Conservation (phyloP, 2,113 vertebrate species). For the Tyrannus savana region DNA sequence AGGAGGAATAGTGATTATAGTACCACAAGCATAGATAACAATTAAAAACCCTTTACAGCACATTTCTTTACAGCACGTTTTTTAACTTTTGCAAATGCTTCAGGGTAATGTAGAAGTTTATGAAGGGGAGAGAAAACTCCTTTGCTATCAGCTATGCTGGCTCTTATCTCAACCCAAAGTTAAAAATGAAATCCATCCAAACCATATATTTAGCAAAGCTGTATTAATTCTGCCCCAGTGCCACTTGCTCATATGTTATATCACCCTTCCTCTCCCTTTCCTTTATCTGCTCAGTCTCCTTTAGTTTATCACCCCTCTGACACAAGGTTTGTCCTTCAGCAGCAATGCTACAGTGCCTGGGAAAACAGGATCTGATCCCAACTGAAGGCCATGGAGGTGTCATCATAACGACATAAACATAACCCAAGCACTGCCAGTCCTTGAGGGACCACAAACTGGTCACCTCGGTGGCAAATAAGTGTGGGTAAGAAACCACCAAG, state of each 20-base stretch:
- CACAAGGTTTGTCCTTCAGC: background rate
- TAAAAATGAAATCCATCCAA: background rate
- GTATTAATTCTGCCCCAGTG: background rate
- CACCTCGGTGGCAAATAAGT: background rate
- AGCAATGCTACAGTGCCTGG: background rate
- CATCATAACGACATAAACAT: background rate
- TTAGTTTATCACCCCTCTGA: background rate
- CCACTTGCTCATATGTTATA: background rate
- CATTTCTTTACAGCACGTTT: background rate
- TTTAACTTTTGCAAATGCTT: background rate
- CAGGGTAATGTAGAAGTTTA: background rate
- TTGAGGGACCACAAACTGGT: background rate
- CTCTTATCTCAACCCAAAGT: background rate
- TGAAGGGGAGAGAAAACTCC: background rate
- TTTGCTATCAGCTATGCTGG: background rate
- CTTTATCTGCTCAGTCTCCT: background rate
- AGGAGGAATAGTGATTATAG: background rate
- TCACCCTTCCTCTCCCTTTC: background rate
- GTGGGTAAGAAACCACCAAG: background rate
- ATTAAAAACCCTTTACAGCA: background rate
- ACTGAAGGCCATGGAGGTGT: background rate
- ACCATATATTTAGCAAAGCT: background rate
- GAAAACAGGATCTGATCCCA: rapidly evolving
- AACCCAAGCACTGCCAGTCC: background rate
- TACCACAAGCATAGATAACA: background rate